A percentile compares a stretch with the other conserved stretches of the same genome.
phyloP scores from a whole-genome alignment of 2,888 invertebrate species.

The Cetonia aurata region DNA sequence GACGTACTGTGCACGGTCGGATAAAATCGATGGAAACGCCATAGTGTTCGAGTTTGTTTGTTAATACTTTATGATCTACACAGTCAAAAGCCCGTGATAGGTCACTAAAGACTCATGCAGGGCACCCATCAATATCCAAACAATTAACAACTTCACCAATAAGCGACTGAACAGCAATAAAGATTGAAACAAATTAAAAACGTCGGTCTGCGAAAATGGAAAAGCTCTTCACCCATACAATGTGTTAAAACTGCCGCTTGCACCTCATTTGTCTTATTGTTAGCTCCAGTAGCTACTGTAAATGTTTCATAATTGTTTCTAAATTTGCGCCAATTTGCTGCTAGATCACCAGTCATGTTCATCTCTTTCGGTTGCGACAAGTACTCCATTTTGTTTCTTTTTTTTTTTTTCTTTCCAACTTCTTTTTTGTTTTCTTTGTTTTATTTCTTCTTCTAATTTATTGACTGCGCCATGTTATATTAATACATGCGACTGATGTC shows the following conservation, averaged over 20 bases:
- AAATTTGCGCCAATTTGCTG: constrained; percentile 48
- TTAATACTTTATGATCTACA: too few species aligned
- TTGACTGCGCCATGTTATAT: constrained; percentile 32
- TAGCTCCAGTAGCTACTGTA: constrained; percentile 39
- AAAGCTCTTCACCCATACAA: constrained; percentile 45
- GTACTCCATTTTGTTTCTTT: constrained; percentile 37
- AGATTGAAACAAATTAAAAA: too few species aligned
- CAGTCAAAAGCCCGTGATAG: too few species aligned
- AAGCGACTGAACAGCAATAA: too few species aligned
- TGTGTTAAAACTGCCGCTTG: constrained; percentile 45
- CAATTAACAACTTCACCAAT: too few species aligned
- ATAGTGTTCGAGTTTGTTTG: too few species aligned
- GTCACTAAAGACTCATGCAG: too few species aligned
- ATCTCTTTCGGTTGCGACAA: constrained; percentile 47
- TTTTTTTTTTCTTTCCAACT: background rate
- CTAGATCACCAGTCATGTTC: constrained; percentile 48
- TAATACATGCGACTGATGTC: background rate
- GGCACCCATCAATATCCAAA: too few species aligned
- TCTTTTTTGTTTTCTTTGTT: too few species aligned
- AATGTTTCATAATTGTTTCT: constrained; percentile 43
- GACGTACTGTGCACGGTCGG: too few species aligned
- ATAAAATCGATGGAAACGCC: too few species aligned
- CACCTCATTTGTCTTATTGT: constrained; percentile 32
- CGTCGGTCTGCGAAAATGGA: too few species aligned
- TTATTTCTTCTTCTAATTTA: background rate